Evolutionary conservation across 1,140 invertebrate genomes (phyloP), one percentile per base, ranked within the genome.

Genomic region (Dinoponera quadriceps): DNA sequence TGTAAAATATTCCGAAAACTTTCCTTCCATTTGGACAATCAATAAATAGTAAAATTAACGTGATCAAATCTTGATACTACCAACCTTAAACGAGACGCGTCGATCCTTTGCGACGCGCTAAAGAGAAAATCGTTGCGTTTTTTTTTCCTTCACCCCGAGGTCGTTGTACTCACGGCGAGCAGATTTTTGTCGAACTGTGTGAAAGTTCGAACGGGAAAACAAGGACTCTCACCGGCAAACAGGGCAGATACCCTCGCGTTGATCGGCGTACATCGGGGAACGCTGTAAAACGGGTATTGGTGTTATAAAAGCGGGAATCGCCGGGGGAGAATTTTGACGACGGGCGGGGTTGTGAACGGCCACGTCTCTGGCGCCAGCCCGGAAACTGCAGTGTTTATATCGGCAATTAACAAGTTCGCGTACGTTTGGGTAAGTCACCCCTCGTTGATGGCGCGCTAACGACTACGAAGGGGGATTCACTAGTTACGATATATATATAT

Each of bases 371-470:
- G 89, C 89, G 89, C 88, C 89, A 65, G 57, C 27, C 80, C 57
- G 89, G 89, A 90, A 89, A 90, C 87, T 82, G 60, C 71, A 63
- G 75, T 88, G 89, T 90, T 90, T 89, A 90, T 90, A 88, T 85
- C 89, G 87, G 82, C 89, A 90, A 90, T 90, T 90, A 90, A 90
- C 89, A 90, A 90, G 89, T 90, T 90, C 75, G 85, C 51, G 68
- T 78, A 59, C 75, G 60, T 63, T 69, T 20, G 84, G 60, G 59
- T 20, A 60, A 71, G 62, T 69, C 25, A 84, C 82, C 86, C 78
- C 74, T 85, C 80, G 68, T 74, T 71, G 44, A 60, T 29, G 78
- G 83, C 62, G 55, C 57, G 75, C 82, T 89, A 89, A 87, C 87
- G 88, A 87, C 44, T 75, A 22, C 29, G 65, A 73, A 66, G 66